Base-by-base conservation (phyloP, 2,888 invertebrate genomes). In the Calameuta filiformis region DNA sequence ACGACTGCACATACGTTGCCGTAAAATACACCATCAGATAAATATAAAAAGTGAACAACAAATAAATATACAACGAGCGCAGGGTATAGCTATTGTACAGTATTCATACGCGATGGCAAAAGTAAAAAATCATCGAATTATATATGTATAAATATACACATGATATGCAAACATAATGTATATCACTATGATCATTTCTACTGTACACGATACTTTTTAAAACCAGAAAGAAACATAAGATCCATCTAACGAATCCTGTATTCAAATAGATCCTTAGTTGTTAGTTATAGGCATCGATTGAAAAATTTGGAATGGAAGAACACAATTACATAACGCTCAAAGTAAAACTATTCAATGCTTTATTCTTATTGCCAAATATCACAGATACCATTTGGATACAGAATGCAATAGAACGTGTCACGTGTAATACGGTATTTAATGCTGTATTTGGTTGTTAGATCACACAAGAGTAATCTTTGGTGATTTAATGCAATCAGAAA, bases 361-460 rank as follows among this genome's bases (percentile, higher is more conserved):
- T 80, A 79, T 82, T 84, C 75, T 78, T 80, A 81, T 81, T 73
- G 80, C 79, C 80, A 84, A 81, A 85, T 83, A 82, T 79, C 81
- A 83, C 85, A 85, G 83, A 82, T 80, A 79, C 80, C 77, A 84
- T 85, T 85, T 85, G 83, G 79, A 85, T 87, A 86, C 85, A 86
- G 85, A 86, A 86, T 83, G 81, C 85, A 82, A 79, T 81, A 83
- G 79, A 79, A 79, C 76, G 73, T 73, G 79, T 81, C 56, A 73
- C 77, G 78, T 77, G 76, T 81, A 77, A 68, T 77, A 35, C 34
- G 83, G 80, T 82, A 81, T 81, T 83, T 80, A 82, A 79, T 81
- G 79, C 79, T 82, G 77, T 78, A 81, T 81, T 83, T 81, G 75
- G 78, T 81, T 79, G 74, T 77, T 69, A 78, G 56, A 82, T 83